Conservation (phyloP, 2,797 vertebrate species). For the Pseudomugil tenellus region DNA sequence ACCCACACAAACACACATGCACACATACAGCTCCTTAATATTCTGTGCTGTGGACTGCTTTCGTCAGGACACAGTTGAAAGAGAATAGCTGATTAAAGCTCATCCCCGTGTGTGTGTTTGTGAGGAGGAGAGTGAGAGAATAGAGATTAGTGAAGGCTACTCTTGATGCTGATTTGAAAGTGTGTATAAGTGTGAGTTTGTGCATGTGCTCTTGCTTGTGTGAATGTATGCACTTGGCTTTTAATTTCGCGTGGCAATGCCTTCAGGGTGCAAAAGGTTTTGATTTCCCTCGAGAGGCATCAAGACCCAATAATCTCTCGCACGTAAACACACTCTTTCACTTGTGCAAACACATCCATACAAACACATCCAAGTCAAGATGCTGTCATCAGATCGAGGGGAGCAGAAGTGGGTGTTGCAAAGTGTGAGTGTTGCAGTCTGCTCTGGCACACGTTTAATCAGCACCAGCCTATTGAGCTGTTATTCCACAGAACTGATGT, state of each 20-base stretch:
- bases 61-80: conserved; percentile 82
- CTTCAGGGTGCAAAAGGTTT: conserved; percentile 60
- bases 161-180: conserved; percentile 54
- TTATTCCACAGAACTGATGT: conserved; percentile 35
- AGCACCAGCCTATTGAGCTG: conserved; percentile 29
- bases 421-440: conserved; percentile 14
- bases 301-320: conserved; percentile 45
- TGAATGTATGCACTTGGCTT: conserved; percentile 27
- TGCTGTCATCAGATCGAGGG: conserved; percentile 45
- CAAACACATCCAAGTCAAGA: conserved; percentile 25
- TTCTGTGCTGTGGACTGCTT: conserved; percentile 71
- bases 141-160: conserved; percentile 69
- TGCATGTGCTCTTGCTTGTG: not conserved
- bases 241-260: conserved; percentile 39
- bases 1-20: conserved; percentile 23
- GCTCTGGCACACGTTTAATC: conserved; percentile 30
- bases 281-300: conserved; percentile 72
- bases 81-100: conserved; percentile 82
- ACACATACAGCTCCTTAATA: conserved; percentile 71
- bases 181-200: conserved; percentile 41
- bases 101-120: conserved; percentile 57
- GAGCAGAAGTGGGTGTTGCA: conserved; percentile 17
- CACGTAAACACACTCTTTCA: conserved; percentile 17
- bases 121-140: conserved; percentile 56
- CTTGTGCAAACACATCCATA: conserved; percentile 14